Evolutionary conservation across 1,140 invertebrate species (phyloP).

Genomic region (Caenorhabditis brenneri): DNA sequence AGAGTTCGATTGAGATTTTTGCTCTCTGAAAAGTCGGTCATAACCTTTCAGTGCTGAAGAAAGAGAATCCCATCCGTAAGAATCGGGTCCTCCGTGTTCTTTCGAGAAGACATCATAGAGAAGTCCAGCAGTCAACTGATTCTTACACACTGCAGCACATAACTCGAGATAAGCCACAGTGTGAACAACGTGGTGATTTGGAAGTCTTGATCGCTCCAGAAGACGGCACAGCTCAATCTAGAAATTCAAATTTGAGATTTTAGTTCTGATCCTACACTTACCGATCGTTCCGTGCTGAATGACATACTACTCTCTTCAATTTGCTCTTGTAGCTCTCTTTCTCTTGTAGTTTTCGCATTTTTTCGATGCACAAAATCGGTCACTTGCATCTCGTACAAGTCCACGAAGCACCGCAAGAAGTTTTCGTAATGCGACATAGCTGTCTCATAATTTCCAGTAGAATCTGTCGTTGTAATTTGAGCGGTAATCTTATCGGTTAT

Average conservation of each 20-base stretch:
- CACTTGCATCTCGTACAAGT: slow-evolving; percentile 26
- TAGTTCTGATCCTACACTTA: neutral
- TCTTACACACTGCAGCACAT: slow-evolving; percentile 22
- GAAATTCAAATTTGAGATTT: neutral
- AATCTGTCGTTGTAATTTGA: neutral
- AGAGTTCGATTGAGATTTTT: neutral
- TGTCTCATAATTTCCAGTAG: neutral
- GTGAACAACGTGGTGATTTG: slow-evolving; percentile 28
- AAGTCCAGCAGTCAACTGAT: slow-evolving; percentile 28
- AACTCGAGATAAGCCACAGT: slow-evolving; percentile 38
- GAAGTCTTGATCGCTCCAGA: slow-evolving; percentile 31
- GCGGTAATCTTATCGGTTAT: neutral
- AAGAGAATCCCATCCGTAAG: neutral
- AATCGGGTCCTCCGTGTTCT: slow-evolving; percentile 2
- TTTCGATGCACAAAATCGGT: neutral
- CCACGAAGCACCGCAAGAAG: slow-evolving; percentile 1
- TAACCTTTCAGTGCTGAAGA: neutral
- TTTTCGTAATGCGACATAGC: slow-evolving; percentile 6
- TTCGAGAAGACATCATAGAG: slow-evolving; percentile 38
- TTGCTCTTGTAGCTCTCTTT: slow-evolving; percentile 7
- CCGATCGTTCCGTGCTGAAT: slow-evolving; percentile 37
- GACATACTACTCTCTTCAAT: slow-evolving; percentile 20
- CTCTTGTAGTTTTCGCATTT: neutral
- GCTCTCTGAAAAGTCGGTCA: neutral
- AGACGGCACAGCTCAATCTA: slow-evolving; percentile 47